A percentile compares a stretch with the other conserved stretches of the same genome.
These are phyloP conservation scores for Amphiura filiformis DNA, from an alignment of 35 echinoderm and acorn worm species.

Conservation along the genomic window DNA sequence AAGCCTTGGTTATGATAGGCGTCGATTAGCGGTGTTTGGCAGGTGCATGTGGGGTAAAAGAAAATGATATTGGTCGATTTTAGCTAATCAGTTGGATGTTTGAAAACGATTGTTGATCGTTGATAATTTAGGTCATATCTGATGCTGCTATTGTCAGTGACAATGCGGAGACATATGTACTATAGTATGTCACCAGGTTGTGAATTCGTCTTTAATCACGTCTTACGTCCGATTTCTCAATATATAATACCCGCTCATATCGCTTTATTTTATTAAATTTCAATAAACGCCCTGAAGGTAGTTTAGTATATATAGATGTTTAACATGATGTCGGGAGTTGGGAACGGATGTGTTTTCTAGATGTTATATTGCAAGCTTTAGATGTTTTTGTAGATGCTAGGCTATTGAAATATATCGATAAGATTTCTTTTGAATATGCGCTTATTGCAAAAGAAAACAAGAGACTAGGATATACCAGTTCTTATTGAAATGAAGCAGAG, in stretches of 20 bases:
- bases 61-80: constrained; percentile 15
- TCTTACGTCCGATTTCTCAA: neutral
- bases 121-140: constrained; percentile 7
- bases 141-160: neutral
- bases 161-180: neutral
- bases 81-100: constrained; percentile 6
- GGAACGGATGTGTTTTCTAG: no score
- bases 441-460: no score
- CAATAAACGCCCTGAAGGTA: neutral
- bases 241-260: neutral
- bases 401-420: no score
- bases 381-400: no score
- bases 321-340: neutral
- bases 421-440: no score
- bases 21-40: neutral
- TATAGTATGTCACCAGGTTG: neutral
- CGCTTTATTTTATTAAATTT: neutral
- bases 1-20: neutral
- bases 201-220: neutral
- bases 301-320: neutral
- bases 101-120: constrained; percentile 6
- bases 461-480: no score
- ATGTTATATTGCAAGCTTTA: no score
- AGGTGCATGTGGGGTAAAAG: neutral
- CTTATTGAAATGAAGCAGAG: no score